Base-by-base conservation (phyloP, 1,140 invertebrate genomes). In the Pseudomyrmex flavicornis region DNA sequence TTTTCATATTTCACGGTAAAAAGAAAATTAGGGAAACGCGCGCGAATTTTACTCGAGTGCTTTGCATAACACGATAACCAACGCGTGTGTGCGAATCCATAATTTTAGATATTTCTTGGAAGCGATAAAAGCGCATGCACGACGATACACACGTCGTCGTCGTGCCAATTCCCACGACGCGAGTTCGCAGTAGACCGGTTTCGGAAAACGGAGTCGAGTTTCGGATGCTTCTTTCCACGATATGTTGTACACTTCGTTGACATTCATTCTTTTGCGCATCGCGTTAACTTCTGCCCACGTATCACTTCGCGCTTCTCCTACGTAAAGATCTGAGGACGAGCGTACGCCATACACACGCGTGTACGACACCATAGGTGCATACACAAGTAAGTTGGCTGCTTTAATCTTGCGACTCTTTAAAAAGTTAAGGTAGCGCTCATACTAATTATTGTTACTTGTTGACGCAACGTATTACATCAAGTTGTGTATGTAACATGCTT, bases 281-380 rank as follows among this genome's bases (percentile, higher is more conserved):
- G 68, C 84, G 87, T 86, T 79, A 72, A 68, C 83, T 86, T 86
- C 89, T 87, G 85, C 90, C 90, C 85, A 91, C 89, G 82, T 87
- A 83, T 75, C 9, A 54, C 74, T 84, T 72, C 69, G 80, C 70
- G 83, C 59, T 56, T 80, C 73, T 70, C 75, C 86, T 88, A 82
- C 65, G 35, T 85, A 70, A 88, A 82, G 70, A 63, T 17, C 59
- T 56, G 76, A 70, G 54, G 44, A 58, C 75, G 73, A 75, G 54
- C 75, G 70, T 79, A 66, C 65, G 44, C 35, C 63, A 87, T 46
- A 59, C 76, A 59, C 76, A 68, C 85, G 75, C 59, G 52, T 86
- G 58, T 82, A 62, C 83, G 54, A 66, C 70, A 73, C 50, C 61
- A 72, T 79, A 65, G 61, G 59, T 84, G 66, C 26, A 59, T 76